phyloP scores from a whole-genome alignment of 2,888 invertebrate genomes.

The Aphidoletes aphidimyza region DNA sequence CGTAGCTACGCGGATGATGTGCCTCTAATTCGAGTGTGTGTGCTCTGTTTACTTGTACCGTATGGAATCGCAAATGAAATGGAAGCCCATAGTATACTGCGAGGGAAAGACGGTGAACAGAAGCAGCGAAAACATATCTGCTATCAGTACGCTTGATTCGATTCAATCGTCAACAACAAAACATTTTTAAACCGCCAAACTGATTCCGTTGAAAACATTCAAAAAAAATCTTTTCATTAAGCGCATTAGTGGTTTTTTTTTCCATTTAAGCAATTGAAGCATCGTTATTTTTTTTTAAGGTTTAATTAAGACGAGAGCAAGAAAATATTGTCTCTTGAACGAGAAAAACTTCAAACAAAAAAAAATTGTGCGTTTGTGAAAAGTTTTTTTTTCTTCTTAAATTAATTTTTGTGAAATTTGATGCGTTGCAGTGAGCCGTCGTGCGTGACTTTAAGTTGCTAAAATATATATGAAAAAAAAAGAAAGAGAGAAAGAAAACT shows the following conservation, averaged over 20 bases:
- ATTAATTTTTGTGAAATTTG: neutral
- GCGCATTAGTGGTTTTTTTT: neutral
- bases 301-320: neutral
- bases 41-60: neutral
- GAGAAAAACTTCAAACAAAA: neutral
- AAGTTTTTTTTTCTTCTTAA: neutral
- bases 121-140: conserved; percentile 13
- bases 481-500: neutral
- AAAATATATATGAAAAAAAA: neutral
- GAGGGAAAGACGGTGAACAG: conserved; percentile 19
- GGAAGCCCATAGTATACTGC: neutral
- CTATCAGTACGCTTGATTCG: conserved; percentile 49
- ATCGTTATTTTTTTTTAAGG: too few relatives aligned
- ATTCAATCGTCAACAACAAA: conserved; percentile 23
- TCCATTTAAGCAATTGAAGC: neutral
- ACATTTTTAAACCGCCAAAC: neutral
- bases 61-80: neutral
- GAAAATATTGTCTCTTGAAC: neutral
- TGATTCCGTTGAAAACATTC: neutral
- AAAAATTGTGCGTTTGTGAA: conserved; percentile 15
- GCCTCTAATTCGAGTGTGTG: neutral
- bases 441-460: conserved; percentile 17
- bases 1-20: too few relatives aligned
- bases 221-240: neutral
- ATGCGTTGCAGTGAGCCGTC: neutral